Conservation (phyloP, 2,888 invertebrate species). For the Phyllotreta cruciferae region DNA sequence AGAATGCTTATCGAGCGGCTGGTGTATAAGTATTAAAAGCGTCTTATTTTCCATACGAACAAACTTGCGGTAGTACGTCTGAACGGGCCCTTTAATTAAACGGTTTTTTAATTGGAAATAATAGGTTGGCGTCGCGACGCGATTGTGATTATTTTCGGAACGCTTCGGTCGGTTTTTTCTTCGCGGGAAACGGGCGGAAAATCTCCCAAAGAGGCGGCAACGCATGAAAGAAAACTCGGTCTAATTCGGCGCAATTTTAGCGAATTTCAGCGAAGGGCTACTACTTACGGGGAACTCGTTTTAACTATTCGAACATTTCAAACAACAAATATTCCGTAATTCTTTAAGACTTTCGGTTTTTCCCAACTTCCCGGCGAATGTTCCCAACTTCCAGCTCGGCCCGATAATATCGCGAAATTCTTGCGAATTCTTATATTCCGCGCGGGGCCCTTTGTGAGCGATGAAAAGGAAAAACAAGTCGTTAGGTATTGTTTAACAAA, state of each 20-base stretch:
- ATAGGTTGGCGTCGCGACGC: slow-evolving; percentile 36
- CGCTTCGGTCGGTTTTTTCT: slow-evolving; percentile 37
- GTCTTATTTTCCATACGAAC: slow-evolving; percentile 29
- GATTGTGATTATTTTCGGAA: slow-evolving; percentile 40
- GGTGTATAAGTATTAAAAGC: not conserved
- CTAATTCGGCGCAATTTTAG: no score
- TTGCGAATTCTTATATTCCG: slow-evolving; percentile 55
- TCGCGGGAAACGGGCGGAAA: slow-evolving; percentile 37
- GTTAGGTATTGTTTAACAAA: slow-evolving; percentile 53
- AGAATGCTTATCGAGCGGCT: no score
- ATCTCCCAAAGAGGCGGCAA: slow-evolving; percentile 33
- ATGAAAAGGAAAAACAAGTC: slow-evolving; percentile 47
- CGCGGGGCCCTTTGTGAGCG: slow-evolving; percentile 36
- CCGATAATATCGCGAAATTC: slow-evolving; percentile 54
- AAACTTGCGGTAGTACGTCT: slow-evolving; percentile 25
- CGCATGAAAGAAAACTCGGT: slow-evolving; percentile 36
- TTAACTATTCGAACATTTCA: slow-evolving; percentile 23
- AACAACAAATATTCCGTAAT: slow-evolving; percentile 29
- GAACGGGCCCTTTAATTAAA: slow-evolving; percentile 35
- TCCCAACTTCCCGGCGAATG: slow-evolving; percentile 18
- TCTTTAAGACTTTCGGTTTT: slow-evolving; percentile 22
- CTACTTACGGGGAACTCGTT: no score
- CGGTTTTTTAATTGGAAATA: slow-evolving; percentile 39
- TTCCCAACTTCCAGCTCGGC: slow-evolving; percentile 25
- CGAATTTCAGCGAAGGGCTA: no score